phyloP scores from a whole-genome alignment of 2,888 invertebrate genomes.

The Sialis lutaria region DNA sequence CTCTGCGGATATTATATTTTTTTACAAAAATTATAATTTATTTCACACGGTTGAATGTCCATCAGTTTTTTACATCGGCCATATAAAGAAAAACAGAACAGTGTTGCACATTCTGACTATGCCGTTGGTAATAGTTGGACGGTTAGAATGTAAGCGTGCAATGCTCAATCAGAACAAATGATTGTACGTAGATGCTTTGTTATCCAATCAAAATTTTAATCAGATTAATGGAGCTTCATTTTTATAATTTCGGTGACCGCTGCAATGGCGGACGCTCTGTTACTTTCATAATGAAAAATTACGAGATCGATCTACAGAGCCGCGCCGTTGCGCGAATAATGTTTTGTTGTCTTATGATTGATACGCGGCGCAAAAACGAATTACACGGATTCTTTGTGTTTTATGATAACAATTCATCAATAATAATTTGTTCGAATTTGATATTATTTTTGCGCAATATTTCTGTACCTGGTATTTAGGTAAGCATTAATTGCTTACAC shows the following conservation, averaged over 20 bases:
- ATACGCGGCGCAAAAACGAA: conserved; percentile 3
- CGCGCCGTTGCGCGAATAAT: conserved; percentile 2
- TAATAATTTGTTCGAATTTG: too few relatives aligned
- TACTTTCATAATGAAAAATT: background rate
- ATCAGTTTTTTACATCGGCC: conserved; percentile 1
- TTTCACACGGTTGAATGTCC: conserved; percentile 5
- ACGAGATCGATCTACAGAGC: background rate
- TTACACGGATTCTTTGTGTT: background rate
- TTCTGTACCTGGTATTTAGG: too few relatives aligned
- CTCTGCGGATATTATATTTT: conserved; percentile 6
- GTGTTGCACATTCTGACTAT: background rate
- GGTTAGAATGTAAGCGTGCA: background rate
- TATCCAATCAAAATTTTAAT: conserved; percentile 7
- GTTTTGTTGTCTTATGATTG: conserved; percentile 4
- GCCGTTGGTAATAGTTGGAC: background rate
- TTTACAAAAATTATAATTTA: conserved; percentile 5
- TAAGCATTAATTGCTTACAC: too few relatives aligned
- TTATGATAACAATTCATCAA: background rate
- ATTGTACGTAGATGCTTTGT: conserved; percentile 4
- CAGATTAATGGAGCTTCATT: conserved; percentile 6
- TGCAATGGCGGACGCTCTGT: background rate
- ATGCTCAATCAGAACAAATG: background rate
- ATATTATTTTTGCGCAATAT: too few relatives aligned
- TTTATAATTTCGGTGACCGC: conserved; percentile 1
- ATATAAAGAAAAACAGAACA: background rate